Conservation (phyloP, 2,888 invertebrate genomes). For the Drosophila merina region DNA sequence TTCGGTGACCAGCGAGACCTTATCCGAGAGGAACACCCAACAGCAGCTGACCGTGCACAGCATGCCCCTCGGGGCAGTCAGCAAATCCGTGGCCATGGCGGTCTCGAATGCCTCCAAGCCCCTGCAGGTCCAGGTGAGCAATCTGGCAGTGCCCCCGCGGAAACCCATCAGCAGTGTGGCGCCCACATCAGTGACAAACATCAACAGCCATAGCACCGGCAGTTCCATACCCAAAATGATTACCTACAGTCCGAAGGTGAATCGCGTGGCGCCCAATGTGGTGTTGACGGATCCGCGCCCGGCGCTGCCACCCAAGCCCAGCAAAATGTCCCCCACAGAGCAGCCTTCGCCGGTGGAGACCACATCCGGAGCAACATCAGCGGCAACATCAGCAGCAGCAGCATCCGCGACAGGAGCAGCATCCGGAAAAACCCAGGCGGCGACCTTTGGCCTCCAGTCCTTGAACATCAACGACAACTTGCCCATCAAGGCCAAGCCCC, state of each 20-base stretch:
- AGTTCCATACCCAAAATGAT: slow-evolving; percentile 82
- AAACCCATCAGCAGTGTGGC: slow-evolving; percentile 95
- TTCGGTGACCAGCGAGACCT: slow-evolving; percentile 79
- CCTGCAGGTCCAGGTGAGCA: slow-evolving; percentile 69
- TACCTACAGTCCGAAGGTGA: slow-evolving; percentile 84
- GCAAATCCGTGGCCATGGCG: slow-evolving; percentile 82
- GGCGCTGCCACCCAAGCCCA: slow-evolving; percentile 93
- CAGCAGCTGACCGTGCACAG: slow-evolving; percentile 86
- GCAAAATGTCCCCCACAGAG: slow-evolving; percentile 84
- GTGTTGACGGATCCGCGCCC: slow-evolving; percentile 85
- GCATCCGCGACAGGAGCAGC: not conserved
- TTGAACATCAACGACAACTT: slow-evolving; percentile 84
- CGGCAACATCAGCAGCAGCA: not conserved
- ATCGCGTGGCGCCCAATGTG: slow-evolving; percentile 84
- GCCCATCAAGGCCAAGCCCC: slow-evolving; percentile 91
- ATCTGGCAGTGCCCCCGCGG: slow-evolving; percentile 85
- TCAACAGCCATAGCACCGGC: slow-evolving; percentile 15
- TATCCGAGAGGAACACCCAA: slow-evolving; percentile 80
- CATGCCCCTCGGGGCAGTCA: slow-evolving; percentile 84
- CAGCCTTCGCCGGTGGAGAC: slow-evolving; percentile 30
- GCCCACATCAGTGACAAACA: slow-evolving; percentile 87
- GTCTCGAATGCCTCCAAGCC: slow-evolving; percentile 80
- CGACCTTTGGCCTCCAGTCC: slow-evolving; percentile 71
- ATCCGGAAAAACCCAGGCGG: slow-evolving; percentile 8
- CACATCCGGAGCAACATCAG: slow-evolving; percentile 1